Conservation (phyloP, 1,140 invertebrate species). For the Drosophila subpulchrella region DNA sequence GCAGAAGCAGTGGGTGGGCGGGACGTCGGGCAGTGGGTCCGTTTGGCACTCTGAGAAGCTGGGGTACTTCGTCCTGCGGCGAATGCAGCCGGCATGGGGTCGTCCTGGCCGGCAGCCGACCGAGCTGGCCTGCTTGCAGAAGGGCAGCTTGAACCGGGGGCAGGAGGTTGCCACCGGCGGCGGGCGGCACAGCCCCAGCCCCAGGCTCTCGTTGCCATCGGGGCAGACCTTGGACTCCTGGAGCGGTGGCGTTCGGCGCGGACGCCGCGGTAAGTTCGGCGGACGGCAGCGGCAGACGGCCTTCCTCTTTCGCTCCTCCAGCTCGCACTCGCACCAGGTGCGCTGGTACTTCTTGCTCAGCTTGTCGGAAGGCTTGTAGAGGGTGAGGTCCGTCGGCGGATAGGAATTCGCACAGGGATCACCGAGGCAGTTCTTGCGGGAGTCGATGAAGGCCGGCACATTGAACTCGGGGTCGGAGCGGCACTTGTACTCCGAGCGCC, state of each 20-base stretch:
- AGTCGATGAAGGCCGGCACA: slow-evolving; percentile 20
- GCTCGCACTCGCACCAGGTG: slow-evolving; percentile 58
- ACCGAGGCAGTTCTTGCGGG: slow-evolving; percentile 8
- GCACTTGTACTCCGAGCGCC: slow-evolving; percentile 58
- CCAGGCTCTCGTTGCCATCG: not conserved
- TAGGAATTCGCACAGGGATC: slow-evolving; percentile 13
- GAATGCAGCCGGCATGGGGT: slow-evolving; percentile 3
- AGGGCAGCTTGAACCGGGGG: slow-evolving; percentile 23
- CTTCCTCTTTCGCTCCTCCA: slow-evolving; percentile 32
- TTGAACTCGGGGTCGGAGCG: slow-evolving; percentile 56
- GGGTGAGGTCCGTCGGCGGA: slow-evolving; percentile 24
- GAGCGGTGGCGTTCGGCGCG: not conserved
- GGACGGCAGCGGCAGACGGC: slow-evolving; percentile 32
- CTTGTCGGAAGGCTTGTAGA: slow-evolving; percentile 50
- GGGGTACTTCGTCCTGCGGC: slow-evolving; percentile 59
- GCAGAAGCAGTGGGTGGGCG: slow-evolving; percentile 55
- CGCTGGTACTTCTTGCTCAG: slow-evolving; percentile 46
- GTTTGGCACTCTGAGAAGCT: slow-evolving; percentile 57
- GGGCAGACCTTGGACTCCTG: not conserved
- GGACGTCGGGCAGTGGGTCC: slow-evolving; percentile 37
- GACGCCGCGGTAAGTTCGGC: not conserved
- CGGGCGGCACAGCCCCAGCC: not conserved
- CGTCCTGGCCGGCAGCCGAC: slow-evolving; percentile 3
- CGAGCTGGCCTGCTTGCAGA: slow-evolving; percentile 8
- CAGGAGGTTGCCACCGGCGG: not conserved